Evolutionary conservation across 2,888 invertebrate species (phyloP).

Genomic region (Ormyrus pomaceus): DNA sequence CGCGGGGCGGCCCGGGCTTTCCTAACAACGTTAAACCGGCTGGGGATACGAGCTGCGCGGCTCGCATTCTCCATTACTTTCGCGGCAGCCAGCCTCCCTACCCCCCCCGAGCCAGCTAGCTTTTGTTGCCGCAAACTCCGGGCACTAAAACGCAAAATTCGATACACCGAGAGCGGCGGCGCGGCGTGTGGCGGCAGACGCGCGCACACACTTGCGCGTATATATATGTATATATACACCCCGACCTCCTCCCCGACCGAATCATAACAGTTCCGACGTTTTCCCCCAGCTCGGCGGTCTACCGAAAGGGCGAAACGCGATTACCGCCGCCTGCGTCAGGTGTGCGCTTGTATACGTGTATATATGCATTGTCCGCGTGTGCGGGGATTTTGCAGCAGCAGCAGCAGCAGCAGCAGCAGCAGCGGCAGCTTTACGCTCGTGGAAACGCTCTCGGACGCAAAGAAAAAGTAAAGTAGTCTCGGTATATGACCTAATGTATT

Average conservation of each 20-base stretch:
- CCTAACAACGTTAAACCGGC: slow-evolving; percentile 33
- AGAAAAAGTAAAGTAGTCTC: slow-evolving; percentile 1
- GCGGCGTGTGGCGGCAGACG: neutral
- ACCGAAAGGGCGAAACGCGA: slow-evolving; percentile 23
- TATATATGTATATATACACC: no score
- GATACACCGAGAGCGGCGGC: neutral
- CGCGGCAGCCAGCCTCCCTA: neutral
- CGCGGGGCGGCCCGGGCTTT: no score
- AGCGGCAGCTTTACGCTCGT: neutral
- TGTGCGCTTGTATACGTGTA: neutral
- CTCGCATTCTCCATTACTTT: neutral
- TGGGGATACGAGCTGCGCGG: neutral
- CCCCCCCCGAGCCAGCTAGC: neutral
- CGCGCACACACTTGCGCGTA: no score
- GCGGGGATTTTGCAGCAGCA: neutral
- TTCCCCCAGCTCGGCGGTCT: slow-evolving; percentile 9
- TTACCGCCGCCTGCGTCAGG: slow-evolving; percentile 1
- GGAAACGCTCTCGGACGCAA: neutral
- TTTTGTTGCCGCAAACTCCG: neutral
- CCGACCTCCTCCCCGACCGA: slow-evolving; percentile 5
- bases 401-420: neutral
- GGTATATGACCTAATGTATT: neutral
- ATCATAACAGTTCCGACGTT: slow-evolving; percentile 41
- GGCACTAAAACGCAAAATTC: slow-evolving; percentile 33
- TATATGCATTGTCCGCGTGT: neutral